phyloP scores from a whole-genome alignment of 2,888 invertebrate genomes.

The Ophioninae sp. region DNA sequence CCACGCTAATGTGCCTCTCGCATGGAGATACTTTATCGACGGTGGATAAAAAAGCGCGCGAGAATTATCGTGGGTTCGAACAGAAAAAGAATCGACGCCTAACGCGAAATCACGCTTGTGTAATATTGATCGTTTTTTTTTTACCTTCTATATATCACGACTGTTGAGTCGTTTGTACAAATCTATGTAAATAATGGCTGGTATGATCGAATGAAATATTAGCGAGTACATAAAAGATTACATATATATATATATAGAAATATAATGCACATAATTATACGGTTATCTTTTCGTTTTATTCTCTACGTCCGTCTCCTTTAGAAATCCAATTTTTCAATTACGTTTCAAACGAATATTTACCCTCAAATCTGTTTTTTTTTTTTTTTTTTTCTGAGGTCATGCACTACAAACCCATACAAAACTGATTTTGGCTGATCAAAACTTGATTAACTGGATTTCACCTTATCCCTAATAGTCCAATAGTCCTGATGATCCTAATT shows the following conservation, averaged over 20 bases:
- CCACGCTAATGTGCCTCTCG: background rate
- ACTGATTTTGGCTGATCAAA: background rate
- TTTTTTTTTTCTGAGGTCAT: background rate
- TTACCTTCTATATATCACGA: constrained; percentile 33
- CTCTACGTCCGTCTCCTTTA: background rate
- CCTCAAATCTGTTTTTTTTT: background rate
- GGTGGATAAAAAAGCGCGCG: background rate
- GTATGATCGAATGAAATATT: constrained; percentile 68
- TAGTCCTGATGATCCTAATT: constrained; percentile 1
- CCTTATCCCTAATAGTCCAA: constrained; percentile 5
- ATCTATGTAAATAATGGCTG: constrained; percentile 73
- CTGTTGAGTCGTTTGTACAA: constrained; percentile 68
- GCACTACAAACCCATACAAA: background rate
- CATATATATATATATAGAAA: constrained; percentile 51
- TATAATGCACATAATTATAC: constrained; percentile 24
- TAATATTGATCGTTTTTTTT: constrained; percentile 65
- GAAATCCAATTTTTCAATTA: constrained; percentile 7
- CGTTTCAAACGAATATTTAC: background rate
- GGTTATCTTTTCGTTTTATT: background rate
- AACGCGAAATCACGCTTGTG: constrained; percentile 56
- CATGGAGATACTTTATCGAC: constrained; percentile 18
- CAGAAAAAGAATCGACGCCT: constrained; percentile 25
- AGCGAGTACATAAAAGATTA: constrained; percentile 64
- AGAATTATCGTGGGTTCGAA: background rate
- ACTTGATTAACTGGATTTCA: background rate